Base-by-base conservation (phyloP, 2,797 vertebrate species). In the Enteromius treurensis region DNA sequence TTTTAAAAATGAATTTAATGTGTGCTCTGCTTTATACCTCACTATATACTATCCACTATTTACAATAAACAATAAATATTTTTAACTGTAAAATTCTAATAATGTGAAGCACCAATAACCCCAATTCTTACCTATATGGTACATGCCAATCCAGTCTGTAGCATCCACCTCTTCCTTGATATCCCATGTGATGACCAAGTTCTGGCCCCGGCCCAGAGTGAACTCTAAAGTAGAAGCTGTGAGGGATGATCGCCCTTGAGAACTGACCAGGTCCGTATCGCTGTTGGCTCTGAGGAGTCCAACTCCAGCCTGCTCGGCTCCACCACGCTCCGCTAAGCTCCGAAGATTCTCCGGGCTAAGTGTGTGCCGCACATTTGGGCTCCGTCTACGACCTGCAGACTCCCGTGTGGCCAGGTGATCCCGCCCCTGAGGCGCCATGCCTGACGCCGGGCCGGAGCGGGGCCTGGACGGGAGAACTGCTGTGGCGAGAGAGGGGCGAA, bases 101-200 rank as follows among this genome's bases (percentile, higher is more conserved):
- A 60, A 26, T 26, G 11, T 26, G 58, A 60, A 23, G 4, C 5
- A 26, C 37, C 64, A 68, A 55, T 42, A 55, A 19, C 15, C 45
- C 10, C 42, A 75, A 29, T 34, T 85, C 95, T 96, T 89, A 99
- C 98, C 98, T 82, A 99, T 99, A 82, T 99, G 97, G 92, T 99
- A 99, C 37, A 99, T 95, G 45, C 98, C 98, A 51, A 99, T 99
- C 98, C 98, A 99, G 89, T 99, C 98, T 0, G 97, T 99, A 1
- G 98, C 97, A 49, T 98, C 98, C 88, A 99, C 98, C 88, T 99
- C 98, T 92, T 99, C 98, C 88, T 99, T 99, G 91, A 99, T 99
- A 91, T 99, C 98, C 98, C 98, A 99, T 87, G 97, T 97, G 90
- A 99, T 99, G 37, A 99, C 96, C 67, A 99, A 96, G 89, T 97